Base-by-base conservation (phyloP, 2,797 vertebrate genomes). In the Loriculus beryllinus region DNA sequence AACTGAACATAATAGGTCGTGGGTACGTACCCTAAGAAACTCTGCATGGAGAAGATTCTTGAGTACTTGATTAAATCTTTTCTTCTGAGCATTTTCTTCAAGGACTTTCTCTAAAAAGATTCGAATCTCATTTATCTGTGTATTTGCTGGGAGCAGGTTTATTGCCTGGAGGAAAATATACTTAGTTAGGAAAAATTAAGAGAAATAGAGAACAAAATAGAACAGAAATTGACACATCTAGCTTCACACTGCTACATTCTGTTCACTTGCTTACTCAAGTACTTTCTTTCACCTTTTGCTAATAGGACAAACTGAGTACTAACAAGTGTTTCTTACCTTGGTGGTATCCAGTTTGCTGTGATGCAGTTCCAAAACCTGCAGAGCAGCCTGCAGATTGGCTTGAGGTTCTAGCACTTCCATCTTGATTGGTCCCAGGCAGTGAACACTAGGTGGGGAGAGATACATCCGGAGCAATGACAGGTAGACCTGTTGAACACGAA, bases 1-100 rank as follows among this genome's bases (percentile, higher is more conserved):
- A 49, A 49, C 0, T 29, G 7, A 71, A 37, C 4, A 6, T 47
- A 14, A 54, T 4, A 64, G 16, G 26, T 10, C 4, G 17, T 43
- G 29, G 31, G 45, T 35, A 95, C 98, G 92, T 95, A 99, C 99
- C 97, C 99, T 96, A 88, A 99, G 97, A 97, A 99, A 99, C 97
- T 99, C 99, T 0, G 99, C 99, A 97, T 99, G 99, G 49, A 99
- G 98, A 82, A 99, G 98, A 95, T 99, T 99, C 98, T 99, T 99
- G 89, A 99, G 98, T 47, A 99, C 98, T 98, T 99, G 99, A 97
- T 99, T 98, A 96, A 98, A 99, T 86, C 99, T 98, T 48, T 98
- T 99, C 96, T 98, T 99, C 97, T 99, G 98, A 23, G 99, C 99
- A 64, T 99, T 99, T 97, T 99, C 99, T 97, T 99, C 99, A 95